Base-by-base conservation (phyloP, 1,140 invertebrate species). In the Hestina assimilis region DNA sequence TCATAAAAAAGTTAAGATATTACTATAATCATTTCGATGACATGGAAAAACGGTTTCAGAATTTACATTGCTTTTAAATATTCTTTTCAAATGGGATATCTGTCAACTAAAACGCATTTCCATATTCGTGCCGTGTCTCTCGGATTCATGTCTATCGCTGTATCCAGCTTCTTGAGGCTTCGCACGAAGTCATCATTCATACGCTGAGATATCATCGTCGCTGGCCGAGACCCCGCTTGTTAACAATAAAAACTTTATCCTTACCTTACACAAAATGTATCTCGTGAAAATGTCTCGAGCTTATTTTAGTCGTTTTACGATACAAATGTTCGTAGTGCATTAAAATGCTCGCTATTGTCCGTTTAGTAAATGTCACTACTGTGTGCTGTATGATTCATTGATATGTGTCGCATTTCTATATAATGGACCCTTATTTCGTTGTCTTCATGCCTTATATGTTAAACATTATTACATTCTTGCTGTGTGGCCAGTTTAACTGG, bases 171-270 rank as follows among this genome's bases (percentile, higher is more conserved):
- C 76, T 71, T 72, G 73, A 82, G 73, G 72, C 76, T 64, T 69
- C 78, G 82, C 84, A 87, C 84, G 82, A 87, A 87, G 80, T 85
- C 84, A 87, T 87, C 84, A 83, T 87, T 87, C 84, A 85, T 87
- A 87, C 72, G 65, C 74, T 66, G 51, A 79, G 84, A 87, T 87
- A 87, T 85, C 82, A 87, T 87, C 82, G 75, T 82, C 66, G 74
- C 78, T 75, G 72, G 73, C 72, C 76, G 72, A 69, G 79, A 76
- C 75, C 69, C 70, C 60, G 72, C 80, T 85, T 83, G 84, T 85
- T 87, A 87, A 87, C 84, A 87, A 87, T 87, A 87, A 87, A 87
- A 87, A 85, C 75, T 66, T 85, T 87, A 83, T 82, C 79, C 80
- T 68, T 59, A 66, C 66, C 68, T 74, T 75, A 75, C 73, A 82